These are phyloP conservation scores for Podilymbus podiceps DNA, from an alignment of 2,113 vertebrate genomes.

Conservation along the genomic window DNA sequence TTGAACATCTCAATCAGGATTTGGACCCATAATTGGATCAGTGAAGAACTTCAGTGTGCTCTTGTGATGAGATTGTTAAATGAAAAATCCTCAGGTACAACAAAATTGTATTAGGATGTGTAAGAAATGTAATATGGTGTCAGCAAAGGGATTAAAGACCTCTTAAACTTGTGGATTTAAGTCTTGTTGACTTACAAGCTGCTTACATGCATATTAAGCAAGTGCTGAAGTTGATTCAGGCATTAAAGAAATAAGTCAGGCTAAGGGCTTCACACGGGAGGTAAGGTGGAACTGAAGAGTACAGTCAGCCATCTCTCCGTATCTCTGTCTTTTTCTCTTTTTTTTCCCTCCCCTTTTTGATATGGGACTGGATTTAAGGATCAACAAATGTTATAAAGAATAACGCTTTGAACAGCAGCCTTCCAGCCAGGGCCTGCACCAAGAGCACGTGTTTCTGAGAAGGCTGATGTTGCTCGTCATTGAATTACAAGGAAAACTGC, in stretches of 20 bases:
- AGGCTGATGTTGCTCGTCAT: rapidly evolving
- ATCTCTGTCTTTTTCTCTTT: background rate
- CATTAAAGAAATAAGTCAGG: background rate
- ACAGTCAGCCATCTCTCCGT: background rate
- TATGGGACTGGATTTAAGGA: background rate
- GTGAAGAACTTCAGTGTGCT: background rate
- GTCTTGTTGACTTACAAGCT: background rate
- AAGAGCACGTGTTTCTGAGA: background rate
- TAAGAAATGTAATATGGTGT: background rate
- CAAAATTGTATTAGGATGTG: background rate
- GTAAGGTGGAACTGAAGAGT: background rate
- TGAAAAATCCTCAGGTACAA: background rate
- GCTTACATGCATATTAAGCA: background rate
- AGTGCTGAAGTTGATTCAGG: background rate
- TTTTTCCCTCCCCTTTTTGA: background rate
- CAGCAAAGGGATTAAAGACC: background rate
- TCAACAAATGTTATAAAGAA: rapidly evolving
- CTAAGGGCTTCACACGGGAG: background rate
- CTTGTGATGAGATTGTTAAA: background rate
- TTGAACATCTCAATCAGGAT: background rate
- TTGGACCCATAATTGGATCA: background rate
- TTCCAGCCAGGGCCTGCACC: background rate
- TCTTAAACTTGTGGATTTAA: background rate
- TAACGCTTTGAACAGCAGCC: background rate
- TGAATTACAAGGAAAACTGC: background rate